Evolutionary conservation across 2,113 vertebrate species (phyloP).

Genomic region (Anser brachyrhynchus): DNA sequence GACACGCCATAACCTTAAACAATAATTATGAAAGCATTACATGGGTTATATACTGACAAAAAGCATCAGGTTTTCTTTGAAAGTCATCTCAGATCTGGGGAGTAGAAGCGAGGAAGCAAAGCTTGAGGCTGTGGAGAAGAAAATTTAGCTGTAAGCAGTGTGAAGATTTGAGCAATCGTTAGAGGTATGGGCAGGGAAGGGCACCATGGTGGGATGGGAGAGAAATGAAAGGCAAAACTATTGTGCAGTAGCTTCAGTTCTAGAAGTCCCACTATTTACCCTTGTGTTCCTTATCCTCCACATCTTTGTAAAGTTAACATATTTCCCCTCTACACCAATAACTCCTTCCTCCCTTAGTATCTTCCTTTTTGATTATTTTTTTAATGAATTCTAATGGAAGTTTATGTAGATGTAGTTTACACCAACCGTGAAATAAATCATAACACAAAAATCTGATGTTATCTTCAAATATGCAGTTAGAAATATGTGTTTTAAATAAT

Average conservation of each 20-base stretch:
- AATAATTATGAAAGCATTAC: not conserved
- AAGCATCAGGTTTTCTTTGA: not conserved
- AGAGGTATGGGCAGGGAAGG: not conserved
- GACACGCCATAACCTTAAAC: not conserved
- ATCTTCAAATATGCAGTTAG: not conserved
- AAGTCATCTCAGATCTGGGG: not conserved
- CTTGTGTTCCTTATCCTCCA: not conserved
- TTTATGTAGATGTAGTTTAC: not conserved
- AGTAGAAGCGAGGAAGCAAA: not conserved
- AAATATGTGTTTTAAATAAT: not conserved
- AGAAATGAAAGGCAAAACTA: not conserved
- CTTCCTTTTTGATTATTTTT: not conserved
- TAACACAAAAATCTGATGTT: not conserved
- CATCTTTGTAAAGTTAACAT: not conserved
- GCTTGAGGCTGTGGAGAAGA: not conserved
- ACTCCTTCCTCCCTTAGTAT: not conserved
- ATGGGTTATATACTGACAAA: not conserved
- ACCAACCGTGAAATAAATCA: not conserved
- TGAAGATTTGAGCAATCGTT: not conserved
- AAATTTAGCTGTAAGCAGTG: not conserved
- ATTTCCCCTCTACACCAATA: not conserved
- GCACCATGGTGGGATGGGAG: not conserved
- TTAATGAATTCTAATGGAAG: not conserved
- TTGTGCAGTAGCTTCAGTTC: not conserved
- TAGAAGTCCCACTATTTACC: not conserved